These are phyloP conservation scores for Baccha elongata DNA, from an alignment of 2,888 invertebrate species.

Conservation along the genomic window DNA sequence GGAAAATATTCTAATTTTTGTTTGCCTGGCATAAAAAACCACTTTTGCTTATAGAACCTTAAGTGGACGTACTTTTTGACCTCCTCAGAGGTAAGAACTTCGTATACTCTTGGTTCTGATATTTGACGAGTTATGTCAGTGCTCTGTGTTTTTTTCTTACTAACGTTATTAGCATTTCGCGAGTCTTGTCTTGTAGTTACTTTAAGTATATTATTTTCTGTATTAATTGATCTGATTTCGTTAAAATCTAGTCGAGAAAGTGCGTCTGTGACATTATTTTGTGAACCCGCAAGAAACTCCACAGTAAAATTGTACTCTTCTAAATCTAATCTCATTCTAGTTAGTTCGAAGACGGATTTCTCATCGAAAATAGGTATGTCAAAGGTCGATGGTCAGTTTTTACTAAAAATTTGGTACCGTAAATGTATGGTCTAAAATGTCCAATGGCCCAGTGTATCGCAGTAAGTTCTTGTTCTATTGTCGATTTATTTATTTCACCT, in stretches of 20 bases:
- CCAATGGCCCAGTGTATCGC: slow-evolving; percentile 74
- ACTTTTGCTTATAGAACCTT: slow-evolving; percentile 5
- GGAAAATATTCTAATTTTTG: too few relatives aligned
- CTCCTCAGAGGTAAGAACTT: slow-evolving; percentile 17
- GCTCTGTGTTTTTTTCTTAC: too few relatives aligned
- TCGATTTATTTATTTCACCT: slow-evolving; percentile 70
- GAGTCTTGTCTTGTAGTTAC: slow-evolving; percentile 15
- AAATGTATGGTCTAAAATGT: slow-evolving; percentile 71
- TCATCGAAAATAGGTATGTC: too few relatives aligned
- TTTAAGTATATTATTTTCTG: slow-evolving; percentile 17
- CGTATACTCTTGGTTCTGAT: slow-evolving; percentile 15
- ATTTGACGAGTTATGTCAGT: too few relatives aligned
- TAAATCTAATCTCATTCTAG: slow-evolving; percentile 74
- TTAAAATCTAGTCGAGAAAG: too few relatives aligned
- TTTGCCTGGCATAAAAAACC: too few relatives aligned
- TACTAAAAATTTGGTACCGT: slow-evolving; percentile 59
- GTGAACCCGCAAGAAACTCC: too few relatives aligned
- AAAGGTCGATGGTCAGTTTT: too few relatives aligned
- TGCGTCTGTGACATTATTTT: too few relatives aligned
- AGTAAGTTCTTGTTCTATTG: slow-evolving; percentile 75
- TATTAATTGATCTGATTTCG: too few relatives aligned
- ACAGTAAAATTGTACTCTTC: slow-evolving; percentile 72
- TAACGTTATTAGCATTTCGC: too few relatives aligned
- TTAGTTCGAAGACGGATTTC: too few relatives aligned
- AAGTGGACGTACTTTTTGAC: slow-evolving; percentile 32